These are phyloP conservation scores for Ctenoplectra terminalis DNA, from an alignment of 1,140 invertebrate genomes.

Conservation along the genomic window DNA sequence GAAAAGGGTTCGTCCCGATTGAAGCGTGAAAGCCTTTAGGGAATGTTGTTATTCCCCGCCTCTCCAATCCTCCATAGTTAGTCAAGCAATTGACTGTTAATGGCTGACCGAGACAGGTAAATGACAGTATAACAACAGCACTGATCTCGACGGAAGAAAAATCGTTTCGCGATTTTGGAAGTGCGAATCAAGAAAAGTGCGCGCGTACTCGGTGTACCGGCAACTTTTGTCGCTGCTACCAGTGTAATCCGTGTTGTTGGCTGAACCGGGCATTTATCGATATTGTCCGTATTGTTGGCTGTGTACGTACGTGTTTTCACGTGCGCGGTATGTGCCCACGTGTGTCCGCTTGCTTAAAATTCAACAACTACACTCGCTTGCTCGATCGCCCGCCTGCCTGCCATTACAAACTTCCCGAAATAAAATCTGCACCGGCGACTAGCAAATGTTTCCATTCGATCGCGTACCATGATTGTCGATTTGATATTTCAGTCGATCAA, in stretches of 20 bases:
- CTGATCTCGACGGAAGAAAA: constrained; percentile 2
- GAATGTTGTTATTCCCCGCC: not conserved
- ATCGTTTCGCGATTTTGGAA: constrained; percentile 5
- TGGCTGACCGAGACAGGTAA: constrained; percentile 44
- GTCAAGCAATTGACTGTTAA: constrained; percentile 10
- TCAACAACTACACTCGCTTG: constrained; percentile 44
- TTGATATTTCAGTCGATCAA: too few species aligned
- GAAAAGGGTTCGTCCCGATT: not conserved
- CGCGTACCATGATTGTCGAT: not conserved
- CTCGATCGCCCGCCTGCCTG: constrained; percentile 49
- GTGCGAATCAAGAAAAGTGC: constrained; percentile 19
- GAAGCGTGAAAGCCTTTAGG: constrained; percentile 18
- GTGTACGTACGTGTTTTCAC: constrained; percentile 58
- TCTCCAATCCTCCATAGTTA: not conserved
- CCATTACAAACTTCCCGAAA: constrained; percentile 8
- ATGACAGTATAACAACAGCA: not conserved
- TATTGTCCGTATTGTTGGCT: constrained; percentile 56
- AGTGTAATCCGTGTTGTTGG: constrained; percentile 47
- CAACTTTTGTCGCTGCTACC: constrained; percentile 31
- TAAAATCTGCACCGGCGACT: not conserved
- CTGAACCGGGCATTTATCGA: constrained; percentile 55
- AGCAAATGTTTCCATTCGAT: not conserved
- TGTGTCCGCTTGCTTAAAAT: constrained; percentile 59
- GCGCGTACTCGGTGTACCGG: constrained; percentile 6
- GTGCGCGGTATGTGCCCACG: constrained; percentile 59